These are phyloP conservation scores for Corticium candelabrum DNA, from an alignment of 37 sponge, comb jelly and placozoan species.

Conservation along the genomic window DNA sequence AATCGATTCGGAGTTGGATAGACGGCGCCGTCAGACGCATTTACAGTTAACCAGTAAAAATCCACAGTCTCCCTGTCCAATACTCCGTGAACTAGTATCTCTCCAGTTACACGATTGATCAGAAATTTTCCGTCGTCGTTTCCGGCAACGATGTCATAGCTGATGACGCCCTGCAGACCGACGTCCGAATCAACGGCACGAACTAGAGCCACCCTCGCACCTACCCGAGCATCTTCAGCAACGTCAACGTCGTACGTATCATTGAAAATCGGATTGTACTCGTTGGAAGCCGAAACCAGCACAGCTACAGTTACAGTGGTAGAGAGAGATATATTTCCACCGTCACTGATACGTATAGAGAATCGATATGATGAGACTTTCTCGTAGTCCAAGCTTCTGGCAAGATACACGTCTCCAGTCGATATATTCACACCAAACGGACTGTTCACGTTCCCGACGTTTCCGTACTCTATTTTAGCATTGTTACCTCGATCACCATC, in stretches of 20 bases:
- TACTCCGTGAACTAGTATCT: constrained; percentile 35
- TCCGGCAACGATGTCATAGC: constrained; percentile 36
- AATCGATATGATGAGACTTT: neutral
- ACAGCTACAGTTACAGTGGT: neutral
- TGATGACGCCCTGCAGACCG: constrained; percentile 26
- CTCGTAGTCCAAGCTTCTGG: neutral
- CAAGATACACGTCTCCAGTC: neutral
- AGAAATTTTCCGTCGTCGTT: constrained; percentile 42
- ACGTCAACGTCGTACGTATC: constrained; percentile 21
- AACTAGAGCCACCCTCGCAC: constrained; percentile 14
- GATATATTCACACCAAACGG: neutral
- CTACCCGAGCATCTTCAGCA: constrained; percentile 33
- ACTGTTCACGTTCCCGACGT: neutral
- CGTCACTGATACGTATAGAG: neutral
- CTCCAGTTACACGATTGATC: constrained; percentile 39
- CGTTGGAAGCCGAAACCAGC: constrained; percentile 15
- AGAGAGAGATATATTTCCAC: neutral
- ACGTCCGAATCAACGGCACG: constrained; percentile 48
- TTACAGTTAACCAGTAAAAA: constrained; percentile 31
- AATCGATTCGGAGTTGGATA: neutral
- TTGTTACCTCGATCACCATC: neutral
- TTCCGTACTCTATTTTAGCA: neutral
- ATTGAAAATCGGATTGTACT: constrained; percentile 43
- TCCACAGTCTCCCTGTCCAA: constrained; percentile 41
- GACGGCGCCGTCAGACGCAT: constrained; percentile 24